Evolutionary conservation across 2,888 invertebrate genomes (phyloP), one percentile per base, ranked within the genome.

Genomic region (Drosophila quinaria): DNA sequence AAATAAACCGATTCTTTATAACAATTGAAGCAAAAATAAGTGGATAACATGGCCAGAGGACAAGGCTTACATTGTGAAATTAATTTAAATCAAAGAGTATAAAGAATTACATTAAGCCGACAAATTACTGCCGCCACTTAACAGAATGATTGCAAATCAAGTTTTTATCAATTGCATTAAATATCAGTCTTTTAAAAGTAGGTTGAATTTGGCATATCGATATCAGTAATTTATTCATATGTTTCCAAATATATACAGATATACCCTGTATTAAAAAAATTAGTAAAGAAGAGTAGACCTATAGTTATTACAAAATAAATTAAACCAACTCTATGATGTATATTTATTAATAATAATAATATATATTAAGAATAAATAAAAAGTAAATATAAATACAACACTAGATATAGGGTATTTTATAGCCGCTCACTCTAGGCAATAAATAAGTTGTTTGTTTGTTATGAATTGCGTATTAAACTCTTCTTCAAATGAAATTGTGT

Each of bases 401-500:
- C 11, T 11, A n/a, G 9, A 3, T 44, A 1, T 13, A 39, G 49
- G 8, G 35, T 33, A 55, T 33, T 22, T 33, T 1, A 3, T 0
- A 19, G 42, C 33, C 31, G n/a, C 9, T 15, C 6, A 9, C 4
- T 13, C 3, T 35, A 0, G 9, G 3, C 0, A 3, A 2, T 3
- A 19, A 37, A 5, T 25, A n/a, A 1, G 22, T 25, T 4, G 15
- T n/a, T 15, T 19, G 8, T 41, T 54, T 51, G 19, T 42, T 61
- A 35, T 58, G 49, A 66, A 50, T 54, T 55, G 56, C 55, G 49
- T 37, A 44, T 55, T 39, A 25, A 29, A 59, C 39, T 46, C 54
- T 70, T 68, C 49, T 37, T 46, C 41, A 66, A 73, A 76, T 55
- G 35, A 29, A 58, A 51, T 15, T 73, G 61, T 64, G 44, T 60